Percentiles rank a stretch among this genome's conserved stretches.
Evolutionary conservation across 1,140 invertebrate species (phyloP).

Genomic region (Pseudomyrmex dendroicus): DNA sequence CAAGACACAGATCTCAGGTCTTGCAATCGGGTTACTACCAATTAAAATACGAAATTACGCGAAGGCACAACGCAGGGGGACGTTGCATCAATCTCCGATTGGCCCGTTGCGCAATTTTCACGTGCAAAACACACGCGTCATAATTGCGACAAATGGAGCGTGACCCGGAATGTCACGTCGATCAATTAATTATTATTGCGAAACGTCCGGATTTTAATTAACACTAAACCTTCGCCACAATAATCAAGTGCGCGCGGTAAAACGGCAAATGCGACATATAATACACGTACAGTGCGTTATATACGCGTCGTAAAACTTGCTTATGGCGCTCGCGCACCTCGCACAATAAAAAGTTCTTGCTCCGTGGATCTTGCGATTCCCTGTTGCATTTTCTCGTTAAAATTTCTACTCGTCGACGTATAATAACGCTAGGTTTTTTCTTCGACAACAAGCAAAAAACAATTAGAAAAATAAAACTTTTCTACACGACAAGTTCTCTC

Average conservation of each 20-base stretch:
- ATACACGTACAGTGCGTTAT: constrained; percentile 7
- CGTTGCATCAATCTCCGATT: constrained; percentile 35
- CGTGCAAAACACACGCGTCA: not conserved
- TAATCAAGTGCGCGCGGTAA: constrained; percentile 37
- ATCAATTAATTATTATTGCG: constrained; percentile 49
- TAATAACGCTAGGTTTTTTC: constrained; percentile 1
- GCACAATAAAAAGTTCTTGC: not conserved
- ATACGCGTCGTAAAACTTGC: constrained; percentile 41
- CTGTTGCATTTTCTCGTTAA: constrained; percentile 29
- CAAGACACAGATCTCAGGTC: not conserved
- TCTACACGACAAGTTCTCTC: not conserved
- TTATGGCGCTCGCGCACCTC: not conserved
- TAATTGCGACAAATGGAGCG: constrained; percentile 8
- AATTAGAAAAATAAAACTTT: constrained; percentile 14
- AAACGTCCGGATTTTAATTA: constrained; percentile 39
- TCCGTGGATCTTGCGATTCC: not conserved
- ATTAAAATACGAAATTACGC: constrained; percentile 36
- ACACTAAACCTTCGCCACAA: constrained; percentile 11
- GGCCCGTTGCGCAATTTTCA: constrained; percentile 8
- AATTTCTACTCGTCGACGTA: constrained; percentile 10
- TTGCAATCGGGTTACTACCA: constrained; percentile 1
- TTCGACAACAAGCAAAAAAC: not conserved
- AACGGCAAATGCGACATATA: constrained; percentile 10
- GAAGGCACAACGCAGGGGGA: not conserved
- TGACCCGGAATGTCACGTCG: constrained; percentile 1